Conservation (phyloP, 2,797 vertebrate genomes). For the Sebastes nivosus region DNA sequence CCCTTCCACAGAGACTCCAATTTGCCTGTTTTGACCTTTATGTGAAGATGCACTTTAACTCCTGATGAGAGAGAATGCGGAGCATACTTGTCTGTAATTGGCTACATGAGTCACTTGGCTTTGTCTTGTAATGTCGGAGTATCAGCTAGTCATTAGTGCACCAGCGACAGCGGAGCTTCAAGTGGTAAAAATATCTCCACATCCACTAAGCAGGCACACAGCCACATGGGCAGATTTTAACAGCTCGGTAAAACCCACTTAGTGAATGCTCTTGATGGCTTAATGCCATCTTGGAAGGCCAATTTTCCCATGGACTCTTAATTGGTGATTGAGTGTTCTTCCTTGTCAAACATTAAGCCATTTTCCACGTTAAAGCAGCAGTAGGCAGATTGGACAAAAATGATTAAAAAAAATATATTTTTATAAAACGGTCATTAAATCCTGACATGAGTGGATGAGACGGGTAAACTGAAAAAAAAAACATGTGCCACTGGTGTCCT, state of each 20-base stretch:
- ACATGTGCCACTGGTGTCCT: too few species aligned
- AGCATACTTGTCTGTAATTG: slow-evolving; percentile 67
- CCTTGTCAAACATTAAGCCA: slow-evolving; percentile 25
- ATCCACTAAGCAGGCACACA: slow-evolving; percentile 33
- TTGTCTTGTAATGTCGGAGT: slow-evolving; percentile 53
- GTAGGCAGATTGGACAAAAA: too few species aligned
- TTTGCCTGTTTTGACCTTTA: slow-evolving; percentile 65
- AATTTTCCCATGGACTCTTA: slow-evolving; percentile 54
- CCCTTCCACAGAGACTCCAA: slow-evolving; percentile 7
- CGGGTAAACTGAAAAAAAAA: too few species aligned
- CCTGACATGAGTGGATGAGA: too few species aligned
- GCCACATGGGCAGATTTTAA: slow-evolving; percentile 53
- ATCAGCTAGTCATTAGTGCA: slow-evolving; percentile 59
- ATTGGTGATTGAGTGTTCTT: slow-evolving; percentile 57
- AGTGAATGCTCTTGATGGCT: slow-evolving; percentile 52
- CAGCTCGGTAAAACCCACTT: slow-evolving; percentile 54
- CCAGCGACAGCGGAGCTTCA: slow-evolving; percentile 42
- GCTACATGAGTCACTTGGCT: slow-evolving; percentile 66
- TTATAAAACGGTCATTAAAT: too few species aligned
- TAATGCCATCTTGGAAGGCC: slow-evolving; percentile 45
- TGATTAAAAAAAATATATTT: too few species aligned
- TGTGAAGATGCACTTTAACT: slow-evolving; percentile 64
- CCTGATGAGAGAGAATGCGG: slow-evolving; percentile 45
- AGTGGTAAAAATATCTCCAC: slow-evolving; percentile 60
- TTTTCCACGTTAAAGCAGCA: slow-evolving; percentile 12